Conservation (phyloP, 2,113 vertebrate genomes). For the Triplophysa rosa region DNA sequence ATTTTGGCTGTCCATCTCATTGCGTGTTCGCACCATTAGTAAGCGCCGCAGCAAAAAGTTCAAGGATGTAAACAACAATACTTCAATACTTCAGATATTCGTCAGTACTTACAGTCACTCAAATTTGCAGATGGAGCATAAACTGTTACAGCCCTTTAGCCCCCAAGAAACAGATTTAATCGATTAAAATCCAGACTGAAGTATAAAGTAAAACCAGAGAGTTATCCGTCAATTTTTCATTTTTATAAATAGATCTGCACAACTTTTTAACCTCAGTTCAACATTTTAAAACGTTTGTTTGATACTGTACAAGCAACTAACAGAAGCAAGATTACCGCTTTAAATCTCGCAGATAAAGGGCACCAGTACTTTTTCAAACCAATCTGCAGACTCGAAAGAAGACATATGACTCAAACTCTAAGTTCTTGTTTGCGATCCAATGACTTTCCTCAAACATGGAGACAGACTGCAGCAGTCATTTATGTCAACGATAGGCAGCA, state of each 20-base stretch:
- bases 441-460: background rate
- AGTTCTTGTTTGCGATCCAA: background rate
- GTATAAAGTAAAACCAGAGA: slow-evolving; percentile 11
- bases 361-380: background rate
- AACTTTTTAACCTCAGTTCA: background rate
- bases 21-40: slow-evolving; percentile 21
- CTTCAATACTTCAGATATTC: background rate
- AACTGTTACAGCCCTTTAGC: slow-evolving; percentile 17
- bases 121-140: slow-evolving; percentile 28
- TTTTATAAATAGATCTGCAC: background rate
- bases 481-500: background rate
- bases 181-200: slow-evolving; percentile 19
- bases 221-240: background rate
- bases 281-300: background rate
- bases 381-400: background rate
- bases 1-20: slow-evolving; percentile 12
- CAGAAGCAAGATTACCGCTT: background rate
- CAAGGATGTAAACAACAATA: slow-evolving; percentile 27
- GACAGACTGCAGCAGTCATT: slow-evolving; percentile 16
- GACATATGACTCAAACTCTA: background rate
- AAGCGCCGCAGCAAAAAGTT: background rate
- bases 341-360: background rate
- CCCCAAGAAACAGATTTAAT: slow-evolving; percentile 8
- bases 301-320: background rate
- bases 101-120: slow-evolving; percentile 25